A percentile compares a stretch with the other conserved stretches of the same genome.
phyloP scores from a whole-genome alignment of 2,888 invertebrate species.

The Erebia palarica region DNA sequence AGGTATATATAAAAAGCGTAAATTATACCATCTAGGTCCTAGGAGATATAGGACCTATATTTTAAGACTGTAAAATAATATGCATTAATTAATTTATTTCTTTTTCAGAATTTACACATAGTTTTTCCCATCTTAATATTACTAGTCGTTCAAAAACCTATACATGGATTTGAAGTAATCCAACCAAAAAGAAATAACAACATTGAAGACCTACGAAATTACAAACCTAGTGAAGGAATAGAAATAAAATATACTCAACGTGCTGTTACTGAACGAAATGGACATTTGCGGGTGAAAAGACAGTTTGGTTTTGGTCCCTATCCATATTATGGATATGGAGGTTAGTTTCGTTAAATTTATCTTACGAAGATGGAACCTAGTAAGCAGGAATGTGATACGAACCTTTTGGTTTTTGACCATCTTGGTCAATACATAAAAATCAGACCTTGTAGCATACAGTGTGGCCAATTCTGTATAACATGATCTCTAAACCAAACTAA shows the following conservation, averaged over 20 bases:
- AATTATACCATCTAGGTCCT: too few species aligned
- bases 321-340: constrained; percentile 25
- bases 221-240: background rate
- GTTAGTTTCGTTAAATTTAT: constrained; percentile 21
- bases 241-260: background rate
- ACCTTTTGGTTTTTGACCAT: too few species aligned
- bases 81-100: background rate
- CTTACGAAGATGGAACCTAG: background rate
- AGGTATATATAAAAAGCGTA: too few species aligned
- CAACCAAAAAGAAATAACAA: background rate
- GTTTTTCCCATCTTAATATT: background rate
- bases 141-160: background rate
- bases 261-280: background rate
- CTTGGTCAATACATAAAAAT: too few species aligned
- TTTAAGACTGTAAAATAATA: too few species aligned
- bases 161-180: background rate
- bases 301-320: constrained; percentile 30
- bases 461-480: too few species aligned
- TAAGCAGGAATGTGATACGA: too few species aligned
- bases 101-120: constrained; percentile 26
- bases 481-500: too few species aligned
- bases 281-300: constrained; percentile 33
- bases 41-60: too few species aligned
- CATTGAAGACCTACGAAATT: background rate
- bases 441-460: too few species aligned